Evolutionary conservation across 2,888 invertebrate species (phyloP).

Genomic region (Aelia acuminata): DNA sequence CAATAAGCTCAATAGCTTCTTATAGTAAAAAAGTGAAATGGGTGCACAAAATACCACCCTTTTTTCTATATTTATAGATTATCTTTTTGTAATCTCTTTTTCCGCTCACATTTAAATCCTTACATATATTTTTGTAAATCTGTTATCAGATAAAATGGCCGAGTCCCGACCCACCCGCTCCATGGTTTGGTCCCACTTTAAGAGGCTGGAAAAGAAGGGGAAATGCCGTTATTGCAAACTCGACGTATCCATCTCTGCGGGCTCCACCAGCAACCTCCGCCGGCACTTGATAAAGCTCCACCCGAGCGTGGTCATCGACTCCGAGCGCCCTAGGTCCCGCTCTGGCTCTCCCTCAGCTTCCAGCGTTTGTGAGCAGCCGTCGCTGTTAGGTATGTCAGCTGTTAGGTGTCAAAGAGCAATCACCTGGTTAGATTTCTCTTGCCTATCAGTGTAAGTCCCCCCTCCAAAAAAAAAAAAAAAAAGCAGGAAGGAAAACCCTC

Average conservation of each 20-base stretch:
- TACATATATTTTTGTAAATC: not conserved
- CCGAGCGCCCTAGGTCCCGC: not conserved
- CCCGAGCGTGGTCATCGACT: not conserved
- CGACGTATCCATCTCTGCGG: not conserved
- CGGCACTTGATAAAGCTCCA: not conserved
- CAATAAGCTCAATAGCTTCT: too few species aligned
- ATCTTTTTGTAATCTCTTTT: not conserved
- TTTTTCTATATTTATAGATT: not conserved
- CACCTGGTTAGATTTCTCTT: too few species aligned
- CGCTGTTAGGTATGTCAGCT: not conserved
- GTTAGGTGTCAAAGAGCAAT: not conserved
- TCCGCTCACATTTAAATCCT: not conserved
- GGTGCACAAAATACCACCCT: too few species aligned
- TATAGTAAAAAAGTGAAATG: too few species aligned
- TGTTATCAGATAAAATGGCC: conserved; percentile 11
- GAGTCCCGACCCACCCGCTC: not conserved
- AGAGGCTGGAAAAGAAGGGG: not conserved
- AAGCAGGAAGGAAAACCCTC: too few species aligned
- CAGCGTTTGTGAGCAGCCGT: not conserved
- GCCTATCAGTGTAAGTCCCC: not conserved
- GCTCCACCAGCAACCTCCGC: not conserved
- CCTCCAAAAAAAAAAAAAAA: too few species aligned
- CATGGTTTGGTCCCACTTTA: not conserved
- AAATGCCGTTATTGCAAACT: not conserved
- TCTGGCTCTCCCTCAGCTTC: not conserved